A percentile compares a stretch with the other conserved stretches of the same genome.
These are phyloP conservation scores for sheep (Ovis aries) DNA, from an alignment of 2,113 vertebrate species.

Conservation along the genomic window ARS-UI_Ramb_v3.0 NC_056061.1:86870501-86871000, in stretches of 20 bases:
- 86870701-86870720: neutral
- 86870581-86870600: neutral
- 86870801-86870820: neutral
- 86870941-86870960: neutral
- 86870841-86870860: neutral
- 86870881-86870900: neutral
- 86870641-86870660: neutral
- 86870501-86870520: fast-evolving
- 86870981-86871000: no score
- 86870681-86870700: neutral
- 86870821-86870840: neutral
- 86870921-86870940: neutral
- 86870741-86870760: neutral
- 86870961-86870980: neutral
- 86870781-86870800: neutral
- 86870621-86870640: neutral
- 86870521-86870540: neutral
- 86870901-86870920: neutral
- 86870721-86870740: neutral
- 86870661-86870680: neutral
- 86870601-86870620: neutral
- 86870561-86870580: neutral
- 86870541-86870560: neutral
- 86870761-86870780: neutral
- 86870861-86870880: neutral